phyloP scores from a whole-genome alignment of 2,888 invertebrate species.

The Physocephala rufipes region DNA sequence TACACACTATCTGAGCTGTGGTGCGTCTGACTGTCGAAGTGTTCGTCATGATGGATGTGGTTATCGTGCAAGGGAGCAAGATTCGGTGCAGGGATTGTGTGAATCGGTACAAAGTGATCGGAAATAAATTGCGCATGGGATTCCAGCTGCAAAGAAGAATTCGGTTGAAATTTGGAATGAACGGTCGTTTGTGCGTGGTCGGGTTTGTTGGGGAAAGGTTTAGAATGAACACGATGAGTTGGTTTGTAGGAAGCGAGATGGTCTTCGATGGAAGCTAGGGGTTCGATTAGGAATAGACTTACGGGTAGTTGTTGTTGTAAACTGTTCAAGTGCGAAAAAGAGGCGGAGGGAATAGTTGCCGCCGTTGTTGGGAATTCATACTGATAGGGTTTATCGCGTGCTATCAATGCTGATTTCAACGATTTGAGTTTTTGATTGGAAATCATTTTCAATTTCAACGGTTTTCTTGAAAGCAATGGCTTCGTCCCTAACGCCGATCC shows the following conservation, averaged over 20 bases:
- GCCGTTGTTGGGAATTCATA: constrained; percentile 39
- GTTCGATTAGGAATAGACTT: constrained; percentile 44
- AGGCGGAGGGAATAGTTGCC: constrained; percentile 21
- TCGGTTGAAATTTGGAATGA: neutral
- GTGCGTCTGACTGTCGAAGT: constrained; percentile 52
- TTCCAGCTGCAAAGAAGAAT: constrained; percentile 53
- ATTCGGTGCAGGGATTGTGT: constrained; percentile 87
- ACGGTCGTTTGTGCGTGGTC: neutral
- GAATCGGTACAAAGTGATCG: constrained; percentile 89
- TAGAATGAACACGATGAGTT: neutral
- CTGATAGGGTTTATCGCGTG: constrained; percentile 59
- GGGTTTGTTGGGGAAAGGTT: too few species aligned
- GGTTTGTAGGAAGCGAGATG: constrained; percentile 13
- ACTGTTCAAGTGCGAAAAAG: constrained; percentile 48
- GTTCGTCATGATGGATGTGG: constrained; percentile 57
- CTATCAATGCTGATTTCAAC: constrained; percentile 54
- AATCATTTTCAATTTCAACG: constrained; percentile 59
- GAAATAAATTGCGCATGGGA: constrained; percentile 72
- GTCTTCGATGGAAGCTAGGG: neutral
- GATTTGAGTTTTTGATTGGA: constrained; percentile 53
- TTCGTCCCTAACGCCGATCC: constrained; percentile 23
- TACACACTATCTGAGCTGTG: constrained; percentile 60
- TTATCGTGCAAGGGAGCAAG: constrained; percentile 65
- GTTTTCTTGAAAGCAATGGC: constrained; percentile 50
- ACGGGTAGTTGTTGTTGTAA: constrained; percentile 58